A percentile compares a stretch with the other conserved stretches of the same genome.
Evolutionary conservation across 1,140 invertebrate genomes (phyloP).

Genomic region (Ooceraea biroi): DNA sequence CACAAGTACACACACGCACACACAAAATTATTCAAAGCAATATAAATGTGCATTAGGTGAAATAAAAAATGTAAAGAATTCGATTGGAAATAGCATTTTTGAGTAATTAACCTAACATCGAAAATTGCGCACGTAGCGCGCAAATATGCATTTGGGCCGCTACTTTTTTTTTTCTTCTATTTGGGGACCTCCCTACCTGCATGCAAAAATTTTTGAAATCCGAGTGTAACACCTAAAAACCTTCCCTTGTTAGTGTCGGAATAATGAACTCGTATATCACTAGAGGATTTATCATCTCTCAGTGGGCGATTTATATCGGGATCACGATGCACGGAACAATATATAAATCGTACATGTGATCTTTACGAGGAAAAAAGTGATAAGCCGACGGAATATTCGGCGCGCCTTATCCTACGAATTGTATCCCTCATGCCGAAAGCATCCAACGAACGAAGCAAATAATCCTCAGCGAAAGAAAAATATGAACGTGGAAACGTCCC

Average conservation of each 20-base stretch:
- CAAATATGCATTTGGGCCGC: too few relatives aligned
- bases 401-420: not conserved
- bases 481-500: not conserved
- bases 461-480: not conserved
- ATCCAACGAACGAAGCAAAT: not conserved
- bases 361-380: conserved; percentile 10
- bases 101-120: too few relatives aligned
- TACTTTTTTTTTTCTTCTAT: too few relatives aligned
- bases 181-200: too few relatives aligned
- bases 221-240: too few relatives aligned
- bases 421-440: not conserved
- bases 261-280: conserved; percentile 52
- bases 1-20: too few relatives aligned
- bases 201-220: too few relatives aligned
- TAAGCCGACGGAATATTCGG: not conserved
- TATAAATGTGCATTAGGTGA: too few relatives aligned
- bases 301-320: conserved; percentile 23
- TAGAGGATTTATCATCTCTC: conserved; percentile 23
- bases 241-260: conserved; percentile 15
- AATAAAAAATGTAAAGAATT: too few relatives aligned
- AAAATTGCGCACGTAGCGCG: too few relatives aligned
- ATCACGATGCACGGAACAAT: not conserved
- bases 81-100: too few relatives aligned
- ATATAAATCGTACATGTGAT: conserved; percentile 13
- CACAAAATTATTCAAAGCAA: too few relatives aligned